Percentiles rank a stretch among this genome's conserved stretches.
Evolutionary conservation across 2,797 vertebrate genomes (phyloP).

Genomic region (Phalloptychus januarius): DNA sequence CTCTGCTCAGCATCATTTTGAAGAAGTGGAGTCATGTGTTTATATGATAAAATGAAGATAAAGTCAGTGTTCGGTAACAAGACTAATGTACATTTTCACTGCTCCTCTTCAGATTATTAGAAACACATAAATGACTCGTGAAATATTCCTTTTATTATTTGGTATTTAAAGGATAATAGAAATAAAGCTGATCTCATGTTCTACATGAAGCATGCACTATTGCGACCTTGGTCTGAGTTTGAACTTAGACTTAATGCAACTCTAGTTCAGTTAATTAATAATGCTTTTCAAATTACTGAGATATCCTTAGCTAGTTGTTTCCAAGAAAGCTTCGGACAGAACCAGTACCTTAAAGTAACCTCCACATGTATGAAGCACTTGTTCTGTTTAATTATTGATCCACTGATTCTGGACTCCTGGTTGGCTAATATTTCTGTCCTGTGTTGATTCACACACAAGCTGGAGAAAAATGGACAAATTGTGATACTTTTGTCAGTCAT

Average conservation of each 20-base stretch:
- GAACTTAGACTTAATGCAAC: background rate
- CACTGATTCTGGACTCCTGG: background rate
- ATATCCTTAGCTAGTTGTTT: background rate
- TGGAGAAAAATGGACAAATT: constrained; percentile 4
- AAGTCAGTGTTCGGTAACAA: constrained; percentile 34
- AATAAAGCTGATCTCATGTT: background rate
- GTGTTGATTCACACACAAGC: constrained; percentile 20
- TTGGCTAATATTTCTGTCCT: constrained; percentile 4
- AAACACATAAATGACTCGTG: constrained; percentile 19
- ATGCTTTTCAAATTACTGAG: constrained; percentile 8
- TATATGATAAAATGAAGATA: constrained; percentile 60
- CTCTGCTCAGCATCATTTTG: constrained; percentile 38
- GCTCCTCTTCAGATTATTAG: constrained; percentile 17
- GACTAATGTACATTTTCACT: constrained; percentile 31
- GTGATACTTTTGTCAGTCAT: constrained; percentile 2
- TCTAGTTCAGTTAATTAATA: background rate
- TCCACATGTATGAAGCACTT: background rate
- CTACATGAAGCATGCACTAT: background rate
- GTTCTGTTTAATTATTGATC: constrained; percentile 15
- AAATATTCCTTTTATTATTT: background rate
- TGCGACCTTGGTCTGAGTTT: background rate
- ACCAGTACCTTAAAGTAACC: constrained; percentile 6
- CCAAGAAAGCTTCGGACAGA: background rate
- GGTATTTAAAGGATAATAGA: too few species aligned
- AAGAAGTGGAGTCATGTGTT: constrained; percentile 58